Percentiles rank a stretch among this genome's conserved stretches.
phyloP scores from a whole-genome alignment of 2,888 invertebrate species.

The Lycia hirtaria region DNA sequence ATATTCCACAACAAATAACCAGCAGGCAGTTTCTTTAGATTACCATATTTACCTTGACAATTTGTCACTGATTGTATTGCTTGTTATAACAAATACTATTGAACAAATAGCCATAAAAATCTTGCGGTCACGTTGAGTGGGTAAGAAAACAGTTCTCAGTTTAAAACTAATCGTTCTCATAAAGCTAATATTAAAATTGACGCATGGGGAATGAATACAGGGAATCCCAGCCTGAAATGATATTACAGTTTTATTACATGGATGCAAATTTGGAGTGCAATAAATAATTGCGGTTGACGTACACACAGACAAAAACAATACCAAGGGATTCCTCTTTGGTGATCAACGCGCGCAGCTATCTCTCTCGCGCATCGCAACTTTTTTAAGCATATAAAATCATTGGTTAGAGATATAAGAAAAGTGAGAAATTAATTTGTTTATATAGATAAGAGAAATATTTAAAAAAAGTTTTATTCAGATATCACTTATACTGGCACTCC shows the following conservation, averaged over 20 bases:
- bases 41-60: conserved; percentile 11
- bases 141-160: neutral
- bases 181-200: conserved; percentile 4
- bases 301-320: neutral
- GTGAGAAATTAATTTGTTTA: too few species aligned
- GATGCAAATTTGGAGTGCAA: neutral
- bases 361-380: too few species aligned
- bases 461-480: too few species aligned
- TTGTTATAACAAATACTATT: conserved; percentile 6
- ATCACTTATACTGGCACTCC: too few species aligned
- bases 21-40: neutral
- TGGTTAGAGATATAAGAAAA: too few species aligned
- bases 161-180: neutral
- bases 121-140: conserved; percentile 8
- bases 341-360: too few species aligned
- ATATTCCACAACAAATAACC: neutral
- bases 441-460: too few species aligned
- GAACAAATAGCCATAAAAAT: conserved; percentile 22
- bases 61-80: conserved; percentile 9
- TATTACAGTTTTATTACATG: neutral
- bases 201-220: neutral
- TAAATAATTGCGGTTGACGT: neutral
- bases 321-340: too few species aligned
- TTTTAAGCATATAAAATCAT: too few species aligned
- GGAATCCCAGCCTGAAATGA: conserved; percentile 11